Evolutionary conservation across 2,888 invertebrate genomes (phyloP).

Genomic region (Meteorus cinctellus): DNA sequence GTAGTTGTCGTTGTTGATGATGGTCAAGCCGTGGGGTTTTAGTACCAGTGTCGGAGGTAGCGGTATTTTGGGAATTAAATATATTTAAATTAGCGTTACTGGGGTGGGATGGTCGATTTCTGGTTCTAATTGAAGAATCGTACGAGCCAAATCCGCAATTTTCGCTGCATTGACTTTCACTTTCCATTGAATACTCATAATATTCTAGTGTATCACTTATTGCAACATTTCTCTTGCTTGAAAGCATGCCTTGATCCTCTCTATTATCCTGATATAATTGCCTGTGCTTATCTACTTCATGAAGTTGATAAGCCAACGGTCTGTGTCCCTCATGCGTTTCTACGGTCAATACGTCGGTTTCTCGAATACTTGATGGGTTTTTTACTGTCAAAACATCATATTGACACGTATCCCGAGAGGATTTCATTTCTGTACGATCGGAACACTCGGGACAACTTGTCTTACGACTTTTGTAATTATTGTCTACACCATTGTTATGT

Average conservation of each 20-base stretch:
- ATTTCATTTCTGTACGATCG: constrained; percentile 35
- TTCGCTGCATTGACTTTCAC: constrained; percentile 73
- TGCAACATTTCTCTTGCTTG: constrained; percentile 72
- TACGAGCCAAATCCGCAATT: constrained; percentile 74
- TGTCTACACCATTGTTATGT: constrained; percentile 30
- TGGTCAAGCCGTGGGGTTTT: constrained; percentile 71
- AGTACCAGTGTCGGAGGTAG: constrained; percentile 72
- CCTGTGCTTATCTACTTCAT: constrained; percentile 57
- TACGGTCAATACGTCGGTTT: constrained; percentile 2
- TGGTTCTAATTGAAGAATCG: constrained; percentile 71
- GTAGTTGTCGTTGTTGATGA: constrained; percentile 28
- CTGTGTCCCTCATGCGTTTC: constrained; percentile 27
- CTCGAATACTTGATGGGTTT: background rate
- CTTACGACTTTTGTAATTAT: constrained; percentile 62
- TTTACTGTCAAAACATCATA: background rate
- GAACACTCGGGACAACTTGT: constrained; percentile 68
- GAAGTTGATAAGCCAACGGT: constrained; percentile 49
- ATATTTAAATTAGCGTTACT: constrained; percentile 74
- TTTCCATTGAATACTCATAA: constrained; percentile 73
- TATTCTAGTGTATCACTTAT: constrained; percentile 73
- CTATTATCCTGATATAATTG: constrained; percentile 56
- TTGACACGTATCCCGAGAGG: background rate
- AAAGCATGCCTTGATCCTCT: constrained; percentile 57
- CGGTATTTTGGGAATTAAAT: constrained; percentile 73
- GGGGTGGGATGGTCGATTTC: constrained; percentile 73